phyloP scores from a whole-genome alignment of 2,797 vertebrate genomes.

The Buphagus erythrorhynchus region DNA sequence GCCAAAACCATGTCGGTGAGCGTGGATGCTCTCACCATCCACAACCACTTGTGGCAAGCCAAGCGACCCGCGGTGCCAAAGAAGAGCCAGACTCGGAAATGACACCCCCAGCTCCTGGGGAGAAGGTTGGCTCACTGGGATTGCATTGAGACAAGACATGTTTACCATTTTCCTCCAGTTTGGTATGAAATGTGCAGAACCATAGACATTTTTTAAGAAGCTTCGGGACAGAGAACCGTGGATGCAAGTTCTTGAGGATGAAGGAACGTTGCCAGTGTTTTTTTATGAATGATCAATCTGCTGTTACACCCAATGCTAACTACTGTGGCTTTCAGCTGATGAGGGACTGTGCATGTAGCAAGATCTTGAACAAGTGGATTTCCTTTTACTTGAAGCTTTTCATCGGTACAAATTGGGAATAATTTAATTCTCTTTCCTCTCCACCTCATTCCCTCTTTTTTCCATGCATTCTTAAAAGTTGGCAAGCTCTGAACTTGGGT shows the following conservation, averaged over 20 bases:
- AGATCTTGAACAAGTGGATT: conserved; percentile 73
- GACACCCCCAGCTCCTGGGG: conserved; percentile 38
- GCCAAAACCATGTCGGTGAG: conserved; percentile 98
- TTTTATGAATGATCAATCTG: conserved; percentile 21
- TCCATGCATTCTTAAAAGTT: neutral
- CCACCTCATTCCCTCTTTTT: neutral
- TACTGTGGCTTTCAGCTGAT: conserved; percentile 41
- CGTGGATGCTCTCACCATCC: conserved; percentile 95
- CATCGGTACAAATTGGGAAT: conserved; percentile 75
- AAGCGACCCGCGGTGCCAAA: conserved; percentile 90
- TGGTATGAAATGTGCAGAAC: conserved; percentile 62
- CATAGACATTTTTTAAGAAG: conserved; percentile 41
- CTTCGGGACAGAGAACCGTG: neutral
- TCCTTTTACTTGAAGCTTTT: conserved; percentile 88
- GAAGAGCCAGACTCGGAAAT: conserved; percentile 88
- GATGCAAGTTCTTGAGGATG: neutral
- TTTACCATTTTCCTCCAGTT: conserved; percentile 55
- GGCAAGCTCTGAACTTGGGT: neutral
- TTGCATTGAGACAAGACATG: conserved; percentile 21
- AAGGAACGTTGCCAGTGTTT: conserved; percentile 43
- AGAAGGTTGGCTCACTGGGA: conserved; percentile 38
- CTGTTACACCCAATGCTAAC: conserved; percentile 43
- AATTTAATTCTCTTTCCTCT: conserved; percentile 50
- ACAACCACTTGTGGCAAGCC: conserved; percentile 96
- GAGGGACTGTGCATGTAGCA: conserved; percentile 77